These are phyloP conservation scores for Chamaea fasciata DNA, from an alignment of 2,113 vertebrate genomes.

Conservation along the genomic window DNA sequence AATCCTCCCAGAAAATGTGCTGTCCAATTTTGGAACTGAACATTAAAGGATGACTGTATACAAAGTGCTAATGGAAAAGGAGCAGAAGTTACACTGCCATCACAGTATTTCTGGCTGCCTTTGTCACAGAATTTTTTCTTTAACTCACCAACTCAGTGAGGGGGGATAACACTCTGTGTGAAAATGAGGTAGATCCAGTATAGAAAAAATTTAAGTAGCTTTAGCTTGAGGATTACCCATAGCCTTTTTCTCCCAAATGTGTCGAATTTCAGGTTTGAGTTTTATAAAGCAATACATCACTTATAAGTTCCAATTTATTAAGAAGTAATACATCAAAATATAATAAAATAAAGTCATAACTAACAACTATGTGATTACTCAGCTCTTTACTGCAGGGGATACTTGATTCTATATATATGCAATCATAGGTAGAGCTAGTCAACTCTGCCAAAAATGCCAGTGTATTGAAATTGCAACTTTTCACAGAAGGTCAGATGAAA, in stretches of 20 bases:
- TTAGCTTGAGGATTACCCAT: not conserved
- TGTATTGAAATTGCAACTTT: not conserved
- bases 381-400: not conserved
- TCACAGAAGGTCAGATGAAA: not conserved
- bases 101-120: not conserved
- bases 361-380: slow-evolving; percentile 14
- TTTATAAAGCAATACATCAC: slow-evolving; percentile 23
- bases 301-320: slow-evolving; percentile 29
- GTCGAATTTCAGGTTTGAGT: not conserved
- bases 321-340: slow-evolving; percentile 32
- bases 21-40: not conserved
- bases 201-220: not conserved
- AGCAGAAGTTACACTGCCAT: not conserved
- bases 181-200: not conserved
- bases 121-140: not conserved
- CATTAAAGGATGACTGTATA: not conserved
- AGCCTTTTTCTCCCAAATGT: not conserved
- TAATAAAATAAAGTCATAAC: slow-evolving; percentile 4
- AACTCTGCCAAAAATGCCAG: not conserved
- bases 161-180: not conserved
- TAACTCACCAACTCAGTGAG: not conserved
- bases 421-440: not conserved
- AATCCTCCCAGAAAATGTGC: not conserved
- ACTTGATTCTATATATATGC: not conserved
- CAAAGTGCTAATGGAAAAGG: not conserved